Percentiles rank a stretch among this genome's conserved stretches.
phyloP scores from a whole-genome alignment of 2,797 vertebrate genomes.

The Leptoclinus maculatus region DNA sequence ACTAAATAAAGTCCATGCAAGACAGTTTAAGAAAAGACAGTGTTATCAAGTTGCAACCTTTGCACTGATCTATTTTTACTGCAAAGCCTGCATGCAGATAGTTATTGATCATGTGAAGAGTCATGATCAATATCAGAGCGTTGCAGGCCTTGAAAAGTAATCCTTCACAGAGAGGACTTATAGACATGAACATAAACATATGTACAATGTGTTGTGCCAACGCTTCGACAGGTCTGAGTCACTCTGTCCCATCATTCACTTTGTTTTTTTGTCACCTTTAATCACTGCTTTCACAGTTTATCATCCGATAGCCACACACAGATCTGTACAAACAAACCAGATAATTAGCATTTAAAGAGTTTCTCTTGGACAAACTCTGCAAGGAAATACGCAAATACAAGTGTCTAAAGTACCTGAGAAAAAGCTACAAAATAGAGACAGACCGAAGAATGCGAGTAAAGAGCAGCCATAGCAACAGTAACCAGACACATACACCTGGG shows the following conservation, averaged over 20 bases:
- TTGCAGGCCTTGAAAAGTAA: slow-evolving; percentile 54
- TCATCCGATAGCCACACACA: background rate
- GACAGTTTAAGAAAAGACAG: background rate
- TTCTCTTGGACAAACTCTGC: background rate
- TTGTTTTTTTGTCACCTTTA: background rate
- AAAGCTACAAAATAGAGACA: background rate
- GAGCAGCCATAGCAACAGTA: slow-evolving; percentile 25
- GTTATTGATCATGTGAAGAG: slow-evolving; percentile 51
- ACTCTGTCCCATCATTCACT: background rate
- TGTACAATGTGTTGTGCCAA: background rate
- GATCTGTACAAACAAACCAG: background rate
- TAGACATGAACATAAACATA: slow-evolving; percentile 36
- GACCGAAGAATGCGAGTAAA: background rate
- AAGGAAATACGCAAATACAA: background rate
- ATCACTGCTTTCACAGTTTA: background rate
- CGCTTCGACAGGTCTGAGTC: background rate
- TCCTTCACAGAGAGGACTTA: slow-evolving; percentile 21
- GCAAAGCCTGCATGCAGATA: slow-evolving; percentile 19
- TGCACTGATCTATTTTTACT: slow-evolving; percentile 40
- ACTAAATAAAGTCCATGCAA: slow-evolving; percentile 6
- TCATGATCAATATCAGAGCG: slow-evolving; percentile 42
- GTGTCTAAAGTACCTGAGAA: background rate
- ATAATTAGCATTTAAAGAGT: background rate
- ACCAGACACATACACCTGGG: slow-evolving; percentile 41
- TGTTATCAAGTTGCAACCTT: slow-evolving; percentile 34